A percentile compares a stretch with the other conserved stretches of the same genome.
phyloP scores from a whole-genome alignment of 1,140 invertebrate genomes.

The Philopotamus ludificatus region DNA sequence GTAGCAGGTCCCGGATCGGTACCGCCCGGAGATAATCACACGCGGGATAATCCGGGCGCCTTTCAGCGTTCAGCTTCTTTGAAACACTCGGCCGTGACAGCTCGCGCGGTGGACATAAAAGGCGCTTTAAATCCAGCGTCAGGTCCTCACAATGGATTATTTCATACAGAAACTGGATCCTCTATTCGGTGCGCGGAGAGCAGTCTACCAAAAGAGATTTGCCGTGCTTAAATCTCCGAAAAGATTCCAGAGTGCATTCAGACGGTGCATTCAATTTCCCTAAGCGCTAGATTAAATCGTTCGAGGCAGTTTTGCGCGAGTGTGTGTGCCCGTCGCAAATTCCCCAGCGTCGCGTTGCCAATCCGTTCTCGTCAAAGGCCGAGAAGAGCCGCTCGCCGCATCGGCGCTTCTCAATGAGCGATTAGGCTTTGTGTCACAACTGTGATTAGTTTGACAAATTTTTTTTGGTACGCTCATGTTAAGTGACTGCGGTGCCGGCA shows the following conservation, averaged over 20 bases:
- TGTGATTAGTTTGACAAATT: too few species aligned
- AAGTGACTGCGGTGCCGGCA: too few species aligned
- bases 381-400: too few species aligned
- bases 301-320: constrained; percentile 2
- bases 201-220: constrained; percentile 2
- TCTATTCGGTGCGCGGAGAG: not conserved
- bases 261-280: constrained; percentile 1
- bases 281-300: constrained; percentile 15
- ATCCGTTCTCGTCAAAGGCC: too few species aligned
- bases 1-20: not conserved
- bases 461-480: too few species aligned
- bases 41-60: not conserved
- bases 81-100: constrained; percentile 1
- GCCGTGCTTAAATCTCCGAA: constrained; percentile 8
- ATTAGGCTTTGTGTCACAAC: too few species aligned
- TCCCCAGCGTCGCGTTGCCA: too few species aligned
- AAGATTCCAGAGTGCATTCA: constrained; percentile 16
- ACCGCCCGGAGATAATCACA: not conserved
- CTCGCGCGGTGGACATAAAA: not conserved
- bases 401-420: too few species aligned
- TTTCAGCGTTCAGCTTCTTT: constrained; percentile 4
- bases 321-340: too few species aligned
- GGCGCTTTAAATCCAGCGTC: constrained; percentile 1
- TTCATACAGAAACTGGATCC: constrained; percentile 15
- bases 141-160: constrained; percentile 8